phyloP scores from a whole-genome alignment of 2,888 invertebrate genomes.

The Platycheirus rosarum region DNA sequence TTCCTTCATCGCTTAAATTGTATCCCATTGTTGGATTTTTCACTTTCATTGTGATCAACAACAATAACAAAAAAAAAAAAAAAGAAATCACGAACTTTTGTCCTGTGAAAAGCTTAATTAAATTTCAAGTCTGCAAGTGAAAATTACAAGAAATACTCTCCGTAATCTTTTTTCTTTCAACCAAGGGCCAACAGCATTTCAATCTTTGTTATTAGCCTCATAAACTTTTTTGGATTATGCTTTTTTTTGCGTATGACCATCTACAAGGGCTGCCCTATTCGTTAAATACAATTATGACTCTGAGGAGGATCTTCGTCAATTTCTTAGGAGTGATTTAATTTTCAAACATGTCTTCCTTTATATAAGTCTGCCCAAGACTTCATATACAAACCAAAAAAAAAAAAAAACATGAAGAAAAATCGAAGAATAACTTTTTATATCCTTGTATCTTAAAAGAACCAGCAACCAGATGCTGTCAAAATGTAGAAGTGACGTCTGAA shows the following conservation, averaged over 20 bases:
- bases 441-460: not conserved
- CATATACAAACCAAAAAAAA: too few relatives aligned
- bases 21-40: too few relatives aligned
- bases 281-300: constrained; percentile 45
- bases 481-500: constrained; percentile 33
- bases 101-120: constrained; percentile 22
- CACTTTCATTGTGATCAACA: too few relatives aligned
- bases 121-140: constrained; percentile 36
- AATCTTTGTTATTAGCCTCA: constrained; percentile 25
- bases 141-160: constrained; percentile 8
- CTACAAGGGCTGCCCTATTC: not conserved
- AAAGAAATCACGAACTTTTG: too few relatives aligned
- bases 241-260: not conserved
- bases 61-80: too few relatives aligned
- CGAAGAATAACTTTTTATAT: constrained; percentile 20
- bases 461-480: constrained; percentile 45
- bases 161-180: too few relatives aligned
- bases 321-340: constrained; percentile 48
- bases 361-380: constrained; percentile 43
- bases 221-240: constrained; percentile 35
- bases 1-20: too few relatives aligned
- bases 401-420: constrained; percentile 1
- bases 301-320: constrained; percentile 36
- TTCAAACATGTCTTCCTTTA: constrained; percentile 46
- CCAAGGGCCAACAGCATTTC: constrained; percentile 14